Base-by-base conservation (phyloP, 2,797 vertebrate genomes). In the Phrynocephalus guinanensis region DNA sequence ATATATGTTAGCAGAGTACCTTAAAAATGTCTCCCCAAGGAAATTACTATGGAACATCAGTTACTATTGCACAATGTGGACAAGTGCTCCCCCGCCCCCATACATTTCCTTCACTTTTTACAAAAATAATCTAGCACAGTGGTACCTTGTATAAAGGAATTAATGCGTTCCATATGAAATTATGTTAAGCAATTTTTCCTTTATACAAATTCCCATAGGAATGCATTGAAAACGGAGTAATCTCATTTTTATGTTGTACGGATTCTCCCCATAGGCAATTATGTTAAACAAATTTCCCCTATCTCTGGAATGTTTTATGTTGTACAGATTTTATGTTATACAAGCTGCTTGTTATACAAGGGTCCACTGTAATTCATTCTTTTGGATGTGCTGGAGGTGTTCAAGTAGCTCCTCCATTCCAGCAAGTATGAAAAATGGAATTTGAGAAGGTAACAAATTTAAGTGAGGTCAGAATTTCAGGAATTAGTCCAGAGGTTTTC, bases 1-100 rank as follows among this genome's bases (percentile, higher is more conserved):
- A 84, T 75, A 83, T 60, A 84, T 11, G 48, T 86, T 78, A 86
- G 76, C 76, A 80, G 81, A 50, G 11, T 70, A 52, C 76, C 73
- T 81, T 86, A 24, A 56, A 84, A 82, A 70, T 82, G 56, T 87
- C 82, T 60, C 85, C 79, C 87, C 78, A 82, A 56, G 83, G 71
- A 71, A 82, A 88, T 85, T 88, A 60, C 1, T 75, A 72, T 5
- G 7, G 33, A 24, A 8, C 24, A 20, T 7, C 2, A 76, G 56
- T 67, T 80, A 71, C 56, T 24, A 76, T 4, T 81, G 70, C 44
- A 52, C 7, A 83, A 50, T 50, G 15, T 20, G 13, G 11, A 66
- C 20, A 79, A 10, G 5, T n/a, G 11, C 52, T 52, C 2, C 9
- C 52, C 44, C 22, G 15, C 24, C 3, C 5, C 44, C 72, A 9